Percentiles rank a stretch among this genome's conserved stretches.
These are phyloP conservation scores for Troilus luridus DNA, from an alignment of 2,888 invertebrate species.

Conservation along the genomic window DNA sequence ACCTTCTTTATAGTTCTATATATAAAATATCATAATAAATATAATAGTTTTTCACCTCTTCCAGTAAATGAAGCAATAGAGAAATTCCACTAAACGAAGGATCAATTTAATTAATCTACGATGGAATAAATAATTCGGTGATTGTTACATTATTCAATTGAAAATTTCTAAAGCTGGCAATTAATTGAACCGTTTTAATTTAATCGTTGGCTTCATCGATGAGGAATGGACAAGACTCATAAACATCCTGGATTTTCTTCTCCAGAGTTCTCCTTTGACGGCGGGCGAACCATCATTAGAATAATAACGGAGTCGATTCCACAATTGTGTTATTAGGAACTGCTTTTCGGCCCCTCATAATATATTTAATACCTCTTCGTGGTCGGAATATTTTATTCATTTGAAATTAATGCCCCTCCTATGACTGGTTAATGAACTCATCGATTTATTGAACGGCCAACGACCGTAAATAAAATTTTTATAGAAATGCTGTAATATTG, in stretches of 20 bases:
- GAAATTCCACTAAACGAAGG: too few relatives aligned
- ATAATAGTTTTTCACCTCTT: too few relatives aligned
- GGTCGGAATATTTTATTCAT: slow-evolving; percentile 1
- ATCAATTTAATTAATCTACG: too few relatives aligned
- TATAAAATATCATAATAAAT: too few relatives aligned
- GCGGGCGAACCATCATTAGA: neutral
- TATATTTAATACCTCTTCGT: neutral
- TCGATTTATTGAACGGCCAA: neutral
- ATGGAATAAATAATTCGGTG: too few relatives aligned
- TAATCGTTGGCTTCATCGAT: neutral
- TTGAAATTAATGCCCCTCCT: neutral
- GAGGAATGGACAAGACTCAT: neutral
- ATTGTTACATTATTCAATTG: neutral
- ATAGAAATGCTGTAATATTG: neutral
- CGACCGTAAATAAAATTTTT: neutral
- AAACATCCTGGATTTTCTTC: neutral
- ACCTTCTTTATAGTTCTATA: too few relatives aligned
- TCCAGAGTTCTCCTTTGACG: neutral
- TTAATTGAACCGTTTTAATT: neutral
- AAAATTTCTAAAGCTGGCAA: neutral
- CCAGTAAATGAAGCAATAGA: too few relatives aligned
- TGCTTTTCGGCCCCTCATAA: slow-evolving; percentile 11
- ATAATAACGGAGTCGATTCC: slow-evolving; percentile 11
- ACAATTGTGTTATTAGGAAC: slow-evolving; percentile 23
- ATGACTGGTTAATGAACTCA: slow-evolving; percentile 13